Conservation (phyloP, 2,113 vertebrate genomes). For the Nycticebus coucang region DNA sequence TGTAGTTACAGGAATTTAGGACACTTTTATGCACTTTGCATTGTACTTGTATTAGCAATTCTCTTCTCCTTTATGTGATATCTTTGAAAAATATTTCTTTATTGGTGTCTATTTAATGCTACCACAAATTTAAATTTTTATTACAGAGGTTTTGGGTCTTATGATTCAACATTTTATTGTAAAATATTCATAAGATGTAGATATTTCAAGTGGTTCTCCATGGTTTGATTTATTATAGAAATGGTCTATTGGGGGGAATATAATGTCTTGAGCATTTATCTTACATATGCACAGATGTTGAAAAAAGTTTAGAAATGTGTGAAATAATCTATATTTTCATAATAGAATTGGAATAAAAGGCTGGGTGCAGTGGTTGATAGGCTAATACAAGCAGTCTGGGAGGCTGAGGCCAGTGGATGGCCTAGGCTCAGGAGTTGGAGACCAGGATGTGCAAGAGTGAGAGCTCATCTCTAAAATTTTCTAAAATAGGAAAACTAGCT, state of each 20-base stretch:
- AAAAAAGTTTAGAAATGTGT: background rate
- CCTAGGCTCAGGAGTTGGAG: too few relatives aligned
- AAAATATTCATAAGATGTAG: constrained; percentile 25
- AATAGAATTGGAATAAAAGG: background rate
- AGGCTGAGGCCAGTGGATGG: too few relatives aligned
- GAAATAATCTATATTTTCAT: background rate
- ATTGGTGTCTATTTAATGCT: background rate
- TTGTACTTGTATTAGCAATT: background rate
- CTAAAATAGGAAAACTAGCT: too few relatives aligned
- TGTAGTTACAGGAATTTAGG: constrained; percentile 25
- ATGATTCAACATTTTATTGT: background rate
- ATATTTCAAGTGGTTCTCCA: background rate
- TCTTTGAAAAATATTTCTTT: background rate
- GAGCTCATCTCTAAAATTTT: too few relatives aligned
- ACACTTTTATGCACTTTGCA: constrained; percentile 32
- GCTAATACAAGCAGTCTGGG: too few relatives aligned
- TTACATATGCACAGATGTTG: background rate
- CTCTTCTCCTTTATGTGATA: background rate
- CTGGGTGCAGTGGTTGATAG: too few relatives aligned
- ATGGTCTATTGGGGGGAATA: background rate
- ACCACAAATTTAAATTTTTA: background rate
- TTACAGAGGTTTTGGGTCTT: background rate
- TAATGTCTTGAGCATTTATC: background rate
- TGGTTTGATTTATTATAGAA: constrained; percentile 7
- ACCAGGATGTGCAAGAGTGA: too few relatives aligned